These are phyloP conservation scores for Tipula unca DNA, from an alignment of 2,888 invertebrate species.

Conservation along the genomic window DNA sequence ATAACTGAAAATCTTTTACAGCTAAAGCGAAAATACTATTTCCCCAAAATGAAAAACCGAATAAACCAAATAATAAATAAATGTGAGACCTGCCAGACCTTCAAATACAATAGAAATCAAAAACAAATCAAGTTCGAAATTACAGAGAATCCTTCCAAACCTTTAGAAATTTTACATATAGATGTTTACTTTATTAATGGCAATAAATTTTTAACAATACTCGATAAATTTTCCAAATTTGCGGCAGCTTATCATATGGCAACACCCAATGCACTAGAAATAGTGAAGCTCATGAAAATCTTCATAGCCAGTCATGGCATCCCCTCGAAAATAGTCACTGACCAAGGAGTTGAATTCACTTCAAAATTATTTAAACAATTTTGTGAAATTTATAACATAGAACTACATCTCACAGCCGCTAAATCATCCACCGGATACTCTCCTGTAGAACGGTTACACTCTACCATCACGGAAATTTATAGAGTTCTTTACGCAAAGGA, in stretches of 20 bases:
- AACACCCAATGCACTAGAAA: background rate
- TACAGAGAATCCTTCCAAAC: constrained; percentile 24
- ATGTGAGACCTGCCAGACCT: background rate
- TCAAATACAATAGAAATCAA: constrained; percentile 25
- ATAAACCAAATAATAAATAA: constrained; percentile 8
- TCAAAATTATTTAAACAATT: constrained; percentile 26
- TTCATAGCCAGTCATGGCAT: background rate
- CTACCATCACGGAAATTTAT: constrained; percentile 26
- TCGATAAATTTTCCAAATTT: constrained; percentile 21
- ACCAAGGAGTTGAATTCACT: background rate
- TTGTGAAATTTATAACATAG: constrained; percentile 22
- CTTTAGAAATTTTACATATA: constrained; percentile 25
- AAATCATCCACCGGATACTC: constrained; percentile 25
- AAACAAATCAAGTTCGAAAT: constrained; percentile 21
- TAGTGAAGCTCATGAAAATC: background rate
- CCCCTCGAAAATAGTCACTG: background rate
- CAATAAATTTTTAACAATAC: constrained; percentile 23
- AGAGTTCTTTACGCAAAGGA: no score
- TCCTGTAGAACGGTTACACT: constrained; percentile 25
- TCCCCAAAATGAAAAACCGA: constrained; percentile 23
- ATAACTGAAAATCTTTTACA: constrained; percentile 19
- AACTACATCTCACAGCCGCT: constrained; percentile 23
- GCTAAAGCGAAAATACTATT: constrained; percentile 22
- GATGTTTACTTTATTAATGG: constrained; percentile 25
- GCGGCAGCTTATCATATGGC: constrained; percentile 18